phyloP scores from a whole-genome alignment of 1,140 invertebrate species.

The Alviniconcha marisindica region DNA sequence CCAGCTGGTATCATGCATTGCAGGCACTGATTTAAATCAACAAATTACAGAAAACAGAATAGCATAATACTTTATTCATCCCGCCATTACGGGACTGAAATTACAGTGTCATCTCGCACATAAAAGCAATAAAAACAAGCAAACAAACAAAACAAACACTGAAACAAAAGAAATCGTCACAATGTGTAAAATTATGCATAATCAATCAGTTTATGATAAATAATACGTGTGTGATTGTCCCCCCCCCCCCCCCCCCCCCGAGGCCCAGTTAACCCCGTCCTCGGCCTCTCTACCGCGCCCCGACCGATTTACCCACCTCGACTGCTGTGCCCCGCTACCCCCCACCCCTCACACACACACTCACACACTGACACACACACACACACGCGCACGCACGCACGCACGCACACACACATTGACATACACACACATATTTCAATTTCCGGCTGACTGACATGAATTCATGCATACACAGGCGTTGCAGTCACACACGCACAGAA shows the following conservation, averaged over 20 bases:
- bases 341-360: background rate
- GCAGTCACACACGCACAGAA: background rate
- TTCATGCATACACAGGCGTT: background rate
- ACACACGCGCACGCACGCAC: slow-evolving; percentile 1
- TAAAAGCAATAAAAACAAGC: too few species aligned
- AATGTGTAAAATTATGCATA: background rate
- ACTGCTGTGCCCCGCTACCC: background rate
- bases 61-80: too few species aligned
- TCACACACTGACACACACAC: background rate
- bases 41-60: too few species aligned
- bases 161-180: too few species aligned
- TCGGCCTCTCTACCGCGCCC: too few species aligned
- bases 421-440: slow-evolving; percentile 15
- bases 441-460: background rate
- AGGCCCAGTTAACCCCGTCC: background rate
- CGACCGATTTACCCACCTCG: too few species aligned
- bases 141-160: too few species aligned
- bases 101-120: too few species aligned
- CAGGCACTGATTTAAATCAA: too few species aligned
- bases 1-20: too few species aligned
- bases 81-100: too few species aligned
- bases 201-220: background rate
- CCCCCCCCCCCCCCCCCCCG: too few species aligned
- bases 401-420: background rate
- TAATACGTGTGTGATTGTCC: background rate